Evolutionary conservation across 2,888 invertebrate genomes (phyloP), one percentile per base, ranked within the genome.

Genomic region (Nezara viridula): DNA sequence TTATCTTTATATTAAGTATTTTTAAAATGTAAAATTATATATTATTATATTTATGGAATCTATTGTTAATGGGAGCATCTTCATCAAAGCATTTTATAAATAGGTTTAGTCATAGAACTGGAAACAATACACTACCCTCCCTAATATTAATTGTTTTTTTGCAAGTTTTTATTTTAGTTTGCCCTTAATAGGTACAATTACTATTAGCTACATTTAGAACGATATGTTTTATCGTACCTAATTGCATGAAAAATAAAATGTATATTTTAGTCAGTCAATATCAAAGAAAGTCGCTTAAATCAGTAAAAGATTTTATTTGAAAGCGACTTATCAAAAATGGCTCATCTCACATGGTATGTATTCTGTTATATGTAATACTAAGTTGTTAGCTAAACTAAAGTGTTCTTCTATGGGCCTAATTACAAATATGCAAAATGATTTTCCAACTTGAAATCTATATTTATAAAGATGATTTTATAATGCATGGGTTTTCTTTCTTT

Each of bases 101-200:
- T 81, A 44, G n/a, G n/a, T 66, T 16, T 73, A 73, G 66, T 73
- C 27, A 73, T 37, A 73, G 66, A 73, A 73, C 66, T 37, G 77
- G 85, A 88, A 73, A 81, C 88, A 88, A 88, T 88, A 88, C 88
- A 88, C 88, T 88, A 49, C 88, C 88, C 55, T 85, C 85, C 85
- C 77, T 55, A 81, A 81, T 81, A 7, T 37, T n/a, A 44, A 12
- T 81, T 27, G 27, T 32, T 60, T 60, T 12, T 81, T 81, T 81
- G 81, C 81, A 81, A 81, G 44, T 81, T 44, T 81, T 44, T 81
- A 44, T 81, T 81, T 81, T n/a, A 44, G 12, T 81, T 81, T 24
- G 44, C 81, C 81, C 81, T 81, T 44, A 32, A 47, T 81, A n/a
- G 81, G n/a, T 81, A 81, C 12, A 14, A 16, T n/a, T 81, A 73